Conservation (phyloP, 1,140 invertebrate genomes). For the Chironomus tepperi region DNA sequence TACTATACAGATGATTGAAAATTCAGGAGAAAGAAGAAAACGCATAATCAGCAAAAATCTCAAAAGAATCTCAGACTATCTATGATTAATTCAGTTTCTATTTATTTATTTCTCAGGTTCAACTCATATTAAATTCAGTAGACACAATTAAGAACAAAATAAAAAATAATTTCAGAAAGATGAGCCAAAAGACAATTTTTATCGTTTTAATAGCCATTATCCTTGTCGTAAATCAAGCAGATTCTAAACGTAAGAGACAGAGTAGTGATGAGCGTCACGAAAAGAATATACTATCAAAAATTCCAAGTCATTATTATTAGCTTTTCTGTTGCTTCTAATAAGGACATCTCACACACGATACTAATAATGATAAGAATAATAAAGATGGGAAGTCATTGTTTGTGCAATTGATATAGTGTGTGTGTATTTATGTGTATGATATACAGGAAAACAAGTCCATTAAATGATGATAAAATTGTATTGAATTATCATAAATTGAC, state of each 20-base stretch:
- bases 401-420: neutral
- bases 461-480: neutral
- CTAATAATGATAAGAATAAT: neutral
- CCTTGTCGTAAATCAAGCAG: neutral
- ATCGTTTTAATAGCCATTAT: slow-evolving; percentile 8
- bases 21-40: too few species aligned
- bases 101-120: too few species aligned
- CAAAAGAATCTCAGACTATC: too few species aligned
- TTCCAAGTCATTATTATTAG: neutral
- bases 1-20: too few species aligned
- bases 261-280: neutral
- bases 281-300: neutral
- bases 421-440: neutral
- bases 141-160: neutral
- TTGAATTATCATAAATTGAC: neutral
- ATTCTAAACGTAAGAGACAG: neutral
- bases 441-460: neutral
- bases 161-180: neutral
- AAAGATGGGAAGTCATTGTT: neutral
- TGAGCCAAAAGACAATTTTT: neutral
- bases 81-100: too few species aligned
- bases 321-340: neutral
- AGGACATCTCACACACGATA: neutral
- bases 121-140: too few species aligned
- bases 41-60: too few species aligned